Percentiles rank a stretch among this genome's conserved stretches.
Conservation (phyloP, 1,140 invertebrate genomes). For the Cyrtorhinus lividipennis region DNA sequence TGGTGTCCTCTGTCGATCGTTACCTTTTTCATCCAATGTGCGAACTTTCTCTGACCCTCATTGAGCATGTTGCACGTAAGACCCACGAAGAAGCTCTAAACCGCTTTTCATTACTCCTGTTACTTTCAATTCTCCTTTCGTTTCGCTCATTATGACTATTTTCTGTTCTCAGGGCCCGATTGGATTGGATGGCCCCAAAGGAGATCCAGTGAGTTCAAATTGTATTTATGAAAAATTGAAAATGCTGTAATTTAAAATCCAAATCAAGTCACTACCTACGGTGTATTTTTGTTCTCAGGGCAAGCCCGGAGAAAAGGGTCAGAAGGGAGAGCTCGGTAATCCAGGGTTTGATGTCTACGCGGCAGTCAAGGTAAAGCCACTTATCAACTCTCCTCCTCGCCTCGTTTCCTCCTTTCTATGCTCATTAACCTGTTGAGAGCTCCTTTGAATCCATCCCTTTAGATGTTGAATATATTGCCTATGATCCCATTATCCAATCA, state of each 20-base stretch:
- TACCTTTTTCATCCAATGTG: too few species aligned
- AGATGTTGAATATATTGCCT: too few species aligned
- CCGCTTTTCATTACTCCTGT: too few species aligned
- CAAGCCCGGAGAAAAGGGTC: slow-evolving; percentile 69
- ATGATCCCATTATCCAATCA: too few species aligned
- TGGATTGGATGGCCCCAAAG: slow-evolving; percentile 85
- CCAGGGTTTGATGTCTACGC: slow-evolving; percentile 79
- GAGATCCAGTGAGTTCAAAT: slow-evolving; percentile 63
- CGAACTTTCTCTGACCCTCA: too few species aligned
- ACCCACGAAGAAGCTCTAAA: too few species aligned
- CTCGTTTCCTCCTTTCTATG: background rate
- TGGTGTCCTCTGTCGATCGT: too few species aligned
- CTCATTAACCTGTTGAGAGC: background rate
- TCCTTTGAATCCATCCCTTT: background rate
- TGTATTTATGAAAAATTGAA: too few species aligned
- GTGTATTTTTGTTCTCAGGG: slow-evolving; percentile 47
- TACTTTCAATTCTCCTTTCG: too few species aligned
- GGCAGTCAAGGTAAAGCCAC: slow-evolving; percentile 61
- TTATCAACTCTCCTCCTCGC: background rate
- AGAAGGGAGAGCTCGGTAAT: slow-evolving; percentile 68
- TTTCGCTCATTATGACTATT: too few species aligned
- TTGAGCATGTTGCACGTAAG: too few species aligned
- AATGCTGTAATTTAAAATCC: too few species aligned
- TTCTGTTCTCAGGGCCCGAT: slow-evolving; percentile 69
- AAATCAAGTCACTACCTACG: background rate